These are phyloP conservation scores for Drosophila demipolita DNA, from an alignment of 2,888 invertebrate genomes.

Conservation along the genomic window DNA sequence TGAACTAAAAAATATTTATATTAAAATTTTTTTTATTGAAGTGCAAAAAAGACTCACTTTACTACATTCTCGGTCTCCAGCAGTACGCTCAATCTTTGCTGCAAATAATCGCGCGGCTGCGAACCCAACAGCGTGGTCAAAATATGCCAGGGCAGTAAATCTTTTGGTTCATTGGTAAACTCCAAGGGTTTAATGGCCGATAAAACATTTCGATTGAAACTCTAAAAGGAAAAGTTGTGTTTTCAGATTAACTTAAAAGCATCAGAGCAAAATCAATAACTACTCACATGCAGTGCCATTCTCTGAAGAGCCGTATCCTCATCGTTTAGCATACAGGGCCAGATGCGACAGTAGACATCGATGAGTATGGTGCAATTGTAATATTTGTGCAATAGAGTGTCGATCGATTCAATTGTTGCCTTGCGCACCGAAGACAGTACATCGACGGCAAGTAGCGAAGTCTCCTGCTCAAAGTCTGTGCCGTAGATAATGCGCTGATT, in stretches of 20 bases:
- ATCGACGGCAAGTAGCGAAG: slow-evolving; percentile 74
- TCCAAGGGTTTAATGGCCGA: slow-evolving; percentile 82
- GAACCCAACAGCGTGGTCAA: slow-evolving; percentile 78
- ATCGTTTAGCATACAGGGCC: slow-evolving; percentile 82
- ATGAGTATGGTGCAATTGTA: slow-evolving; percentile 83
- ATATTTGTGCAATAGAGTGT: slow-evolving; percentile 77
- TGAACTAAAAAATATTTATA: slow-evolving; percentile 60
- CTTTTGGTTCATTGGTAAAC: slow-evolving; percentile 81
- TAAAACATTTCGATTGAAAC: slow-evolving; percentile 81
- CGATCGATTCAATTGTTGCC: slow-evolving; percentile 77
- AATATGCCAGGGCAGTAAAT: slow-evolving; percentile 84
- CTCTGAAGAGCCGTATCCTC: slow-evolving; percentile 79
- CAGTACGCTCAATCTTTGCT: slow-evolving; percentile 74
- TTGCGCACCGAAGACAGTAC: slow-evolving; percentile 80
- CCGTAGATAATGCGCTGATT: slow-evolving; percentile 83
- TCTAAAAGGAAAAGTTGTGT: slow-evolving; percentile 59
- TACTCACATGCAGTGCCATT: slow-evolving; percentile 77
- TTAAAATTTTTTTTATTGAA: too few species aligned
- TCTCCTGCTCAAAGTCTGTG: slow-evolving; percentile 83
- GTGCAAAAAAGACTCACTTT: slow-evolving; percentile 33
- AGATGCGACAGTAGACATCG: slow-evolving; percentile 83
- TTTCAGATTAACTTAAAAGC: background rate
- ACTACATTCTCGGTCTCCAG: slow-evolving; percentile 63
- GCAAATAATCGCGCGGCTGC: slow-evolving; percentile 81
- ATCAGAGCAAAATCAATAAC: background rate